These are phyloP conservation scores for Notolepis coatsorum DNA, from an alignment of 2,797 vertebrate genomes.

Conservation along the genomic window DNA sequence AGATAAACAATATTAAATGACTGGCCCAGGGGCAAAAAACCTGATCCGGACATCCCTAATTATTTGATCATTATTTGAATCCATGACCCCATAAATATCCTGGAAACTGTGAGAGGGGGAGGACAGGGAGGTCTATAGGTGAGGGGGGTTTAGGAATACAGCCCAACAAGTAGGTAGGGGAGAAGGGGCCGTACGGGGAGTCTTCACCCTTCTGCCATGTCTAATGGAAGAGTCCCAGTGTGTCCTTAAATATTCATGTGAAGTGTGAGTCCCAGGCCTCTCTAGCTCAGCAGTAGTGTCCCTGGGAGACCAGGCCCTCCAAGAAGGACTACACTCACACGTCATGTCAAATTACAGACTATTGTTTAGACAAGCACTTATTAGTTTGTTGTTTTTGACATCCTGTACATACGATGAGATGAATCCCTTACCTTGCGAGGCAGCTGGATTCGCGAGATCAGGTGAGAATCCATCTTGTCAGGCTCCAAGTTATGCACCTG, in stretches of 20 bases:
- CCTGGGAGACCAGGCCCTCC: slow-evolving; percentile 64
- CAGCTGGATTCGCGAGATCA: too few relatives aligned
- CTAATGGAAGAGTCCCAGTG: slow-evolving; percentile 76
- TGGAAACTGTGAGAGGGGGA: too few relatives aligned
- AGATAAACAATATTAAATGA: too few relatives aligned
- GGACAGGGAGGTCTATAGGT: slow-evolving; percentile 44
- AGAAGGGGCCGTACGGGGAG: slow-evolving; percentile 30
- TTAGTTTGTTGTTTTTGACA: slow-evolving; percentile 55
- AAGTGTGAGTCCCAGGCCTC: slow-evolving; percentile 57
- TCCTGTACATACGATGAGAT: not conserved
- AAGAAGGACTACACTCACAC: slow-evolving; percentile 60
- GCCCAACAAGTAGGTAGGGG: slow-evolving; percentile 16
- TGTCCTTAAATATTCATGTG: slow-evolving; percentile 84
- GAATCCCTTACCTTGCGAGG: too few relatives aligned
- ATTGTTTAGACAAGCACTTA: slow-evolving; percentile 65
- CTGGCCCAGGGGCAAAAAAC: too few relatives aligned
- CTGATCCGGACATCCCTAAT: too few relatives aligned
- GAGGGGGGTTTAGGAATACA: slow-evolving; percentile 34
- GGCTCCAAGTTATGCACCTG: too few relatives aligned
- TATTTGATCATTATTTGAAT: too few relatives aligned
- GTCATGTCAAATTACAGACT: slow-evolving; percentile 79
- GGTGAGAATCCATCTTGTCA: too few relatives aligned
- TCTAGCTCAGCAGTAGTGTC: slow-evolving; percentile 72
- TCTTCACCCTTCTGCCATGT: slow-evolving; percentile 55
- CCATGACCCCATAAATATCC: too few relatives aligned